Evolutionary conservation across 2,113 vertebrate species (phyloP), one percentile per base, ranked within the genome.

Genomic region (Pelobates fuscus): DNA sequence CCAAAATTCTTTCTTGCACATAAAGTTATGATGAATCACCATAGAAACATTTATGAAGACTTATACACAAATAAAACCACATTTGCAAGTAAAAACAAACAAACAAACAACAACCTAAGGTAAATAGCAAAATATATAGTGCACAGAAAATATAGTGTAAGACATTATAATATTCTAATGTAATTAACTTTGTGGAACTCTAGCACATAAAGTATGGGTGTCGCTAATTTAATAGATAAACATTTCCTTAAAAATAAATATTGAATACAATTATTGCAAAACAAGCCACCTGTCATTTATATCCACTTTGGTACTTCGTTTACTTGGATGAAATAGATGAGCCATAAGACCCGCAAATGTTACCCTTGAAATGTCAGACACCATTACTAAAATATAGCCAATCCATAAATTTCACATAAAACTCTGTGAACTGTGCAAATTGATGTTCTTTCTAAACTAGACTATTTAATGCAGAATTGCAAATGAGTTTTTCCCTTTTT

Each of bases 361-460:
- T 71, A 71, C 57, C 57, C 69, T 71, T 71, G 69, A 71, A 71
- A 61, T 71, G 69, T 71, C 69, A 71, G 57, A 71, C 69, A 71
- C 41, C 37, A 71, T 71, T 71, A 71, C 69, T 71, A 71, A 71
- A 71, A 71, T 71, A 61, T 71, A 46, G 57, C 57, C 37, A 71
- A 71, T 71, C 69, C 69, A 71, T 71, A 71, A 71, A 71, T 71
- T 71, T 61, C 69, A 46, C 54, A 71, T 71, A 71, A 71, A 71
- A 71, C 32, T 71, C 69, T 43, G 69, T 61, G 69, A 71, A 71
- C 69, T 71, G 69, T 71, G 57, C 37, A 71, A 71, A 71, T 71
- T 71, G 69, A 71, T 71, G 69, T 71, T 71, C 69, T 71, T 71
- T 71, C 69, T 71, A 71, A 71, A 71, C 69, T 61, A 61, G 69